Evolutionary conservation across 2,888 invertebrate species (phyloP).

Genomic region (Cheilosia soror): DNA sequence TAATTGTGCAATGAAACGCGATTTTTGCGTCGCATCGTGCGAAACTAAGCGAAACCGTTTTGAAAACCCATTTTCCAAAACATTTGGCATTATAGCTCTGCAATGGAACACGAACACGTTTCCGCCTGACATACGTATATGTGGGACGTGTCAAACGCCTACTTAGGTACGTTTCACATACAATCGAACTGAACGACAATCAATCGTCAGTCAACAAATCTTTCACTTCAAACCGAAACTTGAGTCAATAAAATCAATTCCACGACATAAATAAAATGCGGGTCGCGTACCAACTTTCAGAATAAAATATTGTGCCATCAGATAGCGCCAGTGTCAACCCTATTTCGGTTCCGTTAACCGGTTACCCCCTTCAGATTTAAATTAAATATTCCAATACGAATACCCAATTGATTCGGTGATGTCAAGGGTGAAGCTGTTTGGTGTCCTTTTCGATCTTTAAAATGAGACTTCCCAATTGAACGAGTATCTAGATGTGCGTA

Average conservation of each 20-base stretch:
- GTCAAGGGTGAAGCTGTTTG: background rate
- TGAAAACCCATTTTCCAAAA: conserved; percentile 18
- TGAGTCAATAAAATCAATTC: conserved; percentile 63
- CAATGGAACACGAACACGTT: conserved; percentile 3
- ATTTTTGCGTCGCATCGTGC: no score
- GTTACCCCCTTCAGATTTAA: conserved; percentile 40
- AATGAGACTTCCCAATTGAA: background rate
- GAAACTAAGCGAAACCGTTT: background rate
- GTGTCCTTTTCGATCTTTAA: conserved; percentile 25
- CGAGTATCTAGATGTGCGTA: no score
- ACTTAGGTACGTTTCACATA: background rate
- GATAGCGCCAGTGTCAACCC: conserved; percentile 30
- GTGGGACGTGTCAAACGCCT: conserved; percentile 2
- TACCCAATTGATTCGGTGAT: conserved; percentile 58
- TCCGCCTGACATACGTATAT: conserved; percentile 4
- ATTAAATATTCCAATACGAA: conserved; percentile 52
- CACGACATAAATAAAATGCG: conserved; percentile 55
- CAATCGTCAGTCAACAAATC: background rate
- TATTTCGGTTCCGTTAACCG: conserved; percentile 4
- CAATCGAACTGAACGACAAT: background rate
- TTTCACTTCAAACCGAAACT: conserved; percentile 47
- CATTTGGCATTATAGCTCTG: background rate
- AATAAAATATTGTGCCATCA: conserved; percentile 46
- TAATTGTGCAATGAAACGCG: background rate
- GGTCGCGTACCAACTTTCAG: conserved; percentile 38